phyloP scores from a whole-genome alignment of 2,113 vertebrate genomes.

The Brachirus orientalis region DNA sequence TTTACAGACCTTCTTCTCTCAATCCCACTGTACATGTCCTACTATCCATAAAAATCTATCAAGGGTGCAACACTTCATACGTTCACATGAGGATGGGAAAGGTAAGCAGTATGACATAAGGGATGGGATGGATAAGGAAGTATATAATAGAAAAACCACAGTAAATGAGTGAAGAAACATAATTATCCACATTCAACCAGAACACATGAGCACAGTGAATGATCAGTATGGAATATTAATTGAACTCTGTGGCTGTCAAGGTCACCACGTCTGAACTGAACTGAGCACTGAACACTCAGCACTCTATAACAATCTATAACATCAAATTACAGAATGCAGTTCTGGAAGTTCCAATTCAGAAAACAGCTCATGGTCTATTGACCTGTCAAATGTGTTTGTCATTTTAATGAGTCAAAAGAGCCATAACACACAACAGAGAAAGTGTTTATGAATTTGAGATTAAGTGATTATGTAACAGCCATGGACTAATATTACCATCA shows the following conservation, averaged over 20 bases:
- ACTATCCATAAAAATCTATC: too few relatives aligned
- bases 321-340: not conserved
- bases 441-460: too few relatives aligned
- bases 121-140: too few relatives aligned
- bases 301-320: not conserved
- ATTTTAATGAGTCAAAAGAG: not conserved
- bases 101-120: not conserved
- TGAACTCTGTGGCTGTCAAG: not conserved
- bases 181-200: too few relatives aligned
- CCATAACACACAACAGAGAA: constrained; percentile 60
- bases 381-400: too few relatives aligned
- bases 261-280: not conserved
- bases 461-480: too few relatives aligned
- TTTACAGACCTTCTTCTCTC: not conserved
- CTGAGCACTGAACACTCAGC: not conserved
- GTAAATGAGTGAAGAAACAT: too few relatives aligned
- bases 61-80: too few relatives aligned
- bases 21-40: not conserved
- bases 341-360: not conserved
- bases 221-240: not conserved
- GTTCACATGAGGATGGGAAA: not conserved
- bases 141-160: not conserved
- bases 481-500: constrained; percentile 52
- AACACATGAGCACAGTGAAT: not conserved
- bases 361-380: too few relatives aligned